Evolutionary conservation across 1,140 invertebrate species (phyloP).

Genomic region (Nilaparvata lugens): DNA sequence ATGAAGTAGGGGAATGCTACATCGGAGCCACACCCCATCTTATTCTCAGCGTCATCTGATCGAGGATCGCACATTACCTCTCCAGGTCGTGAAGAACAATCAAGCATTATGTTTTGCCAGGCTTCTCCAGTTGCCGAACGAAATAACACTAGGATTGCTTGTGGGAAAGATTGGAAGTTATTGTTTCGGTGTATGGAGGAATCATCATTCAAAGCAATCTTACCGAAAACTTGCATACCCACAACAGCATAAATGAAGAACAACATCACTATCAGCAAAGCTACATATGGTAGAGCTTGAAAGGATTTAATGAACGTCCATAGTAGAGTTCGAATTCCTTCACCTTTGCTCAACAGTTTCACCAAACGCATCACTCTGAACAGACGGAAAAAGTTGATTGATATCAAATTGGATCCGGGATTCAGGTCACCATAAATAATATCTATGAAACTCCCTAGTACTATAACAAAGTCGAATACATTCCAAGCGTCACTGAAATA

Average conservation of each 20-base stretch:
- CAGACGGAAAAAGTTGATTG: constrained; percentile 97
- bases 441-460: constrained; percentile 97
- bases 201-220: constrained; percentile 42
- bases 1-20: constrained; percentile 99
- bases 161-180: constrained; percentile 97
- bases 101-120: constrained; percentile 99
- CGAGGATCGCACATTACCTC: constrained; percentile 65
- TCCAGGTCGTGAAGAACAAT: constrained; percentile 58
- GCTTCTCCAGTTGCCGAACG: constrained; percentile 90
- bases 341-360: constrained; percentile 93
- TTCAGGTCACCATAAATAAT: constrained; percentile 93
- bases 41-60: constrained; percentile 45
- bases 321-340: constrained; percentile 93
- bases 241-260: constrained; percentile 99
- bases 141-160: constrained; percentile 94
- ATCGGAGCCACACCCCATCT: constrained; percentile 71
- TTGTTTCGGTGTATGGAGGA: constrained; percentile 91
- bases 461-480: constrained; percentile 99
- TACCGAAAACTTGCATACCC: constrained; percentile 86
- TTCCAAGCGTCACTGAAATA: constrained; percentile 99
- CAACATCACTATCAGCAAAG: constrained; percentile 94
- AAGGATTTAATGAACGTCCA: constrained; percentile 99
- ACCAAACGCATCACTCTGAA: constrained; percentile 98
- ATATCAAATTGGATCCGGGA: constrained; percentile 80
- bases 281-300: constrained; percentile 97